Evolutionary conservation across 2,888 invertebrate species (phyloP).

Genomic region (Campoplex nolae): DNA sequence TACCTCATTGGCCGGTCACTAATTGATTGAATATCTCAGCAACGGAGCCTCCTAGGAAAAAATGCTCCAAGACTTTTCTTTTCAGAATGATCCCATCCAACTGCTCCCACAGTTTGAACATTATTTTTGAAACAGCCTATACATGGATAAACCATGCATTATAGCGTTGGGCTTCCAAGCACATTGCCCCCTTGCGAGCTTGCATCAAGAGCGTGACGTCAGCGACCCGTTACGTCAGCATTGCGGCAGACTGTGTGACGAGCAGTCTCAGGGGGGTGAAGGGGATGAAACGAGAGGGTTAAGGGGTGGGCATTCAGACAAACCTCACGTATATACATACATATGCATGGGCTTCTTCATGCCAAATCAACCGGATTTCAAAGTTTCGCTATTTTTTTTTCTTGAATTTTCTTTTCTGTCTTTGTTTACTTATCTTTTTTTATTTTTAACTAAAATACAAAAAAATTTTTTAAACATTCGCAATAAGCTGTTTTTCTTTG

Average conservation of each 20-base stretch:
- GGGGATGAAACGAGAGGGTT: conserved; percentile 33
- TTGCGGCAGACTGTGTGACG: conserved; percentile 75
- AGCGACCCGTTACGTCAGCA: conserved; percentile 78
- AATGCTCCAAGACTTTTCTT: not conserved
- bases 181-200: conserved; percentile 67
- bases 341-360: not conserved
- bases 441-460: not conserved
- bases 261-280: conserved; percentile 43
- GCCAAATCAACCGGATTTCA: not conserved
- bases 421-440: not conserved
- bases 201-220: conserved; percentile 74
- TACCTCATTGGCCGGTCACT: not conserved
- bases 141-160: not conserved
- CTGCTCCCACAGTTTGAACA: conserved; percentile 68
- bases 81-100: not conserved
- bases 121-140: conserved; percentile 1
- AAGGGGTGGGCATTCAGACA: conserved; percentile 38
- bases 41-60: not conserved
- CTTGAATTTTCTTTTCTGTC: not conserved
- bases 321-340: conserved; percentile 14
- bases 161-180: conserved; percentile 58
- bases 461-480: not conserved
- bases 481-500: not conserved
- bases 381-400: not conserved
- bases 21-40: not conserved